Evolutionary conservation across 1,140 invertebrate genomes (phyloP), one percentile per base, ranked within the genome.

Genomic region (Atta texana): DNA sequence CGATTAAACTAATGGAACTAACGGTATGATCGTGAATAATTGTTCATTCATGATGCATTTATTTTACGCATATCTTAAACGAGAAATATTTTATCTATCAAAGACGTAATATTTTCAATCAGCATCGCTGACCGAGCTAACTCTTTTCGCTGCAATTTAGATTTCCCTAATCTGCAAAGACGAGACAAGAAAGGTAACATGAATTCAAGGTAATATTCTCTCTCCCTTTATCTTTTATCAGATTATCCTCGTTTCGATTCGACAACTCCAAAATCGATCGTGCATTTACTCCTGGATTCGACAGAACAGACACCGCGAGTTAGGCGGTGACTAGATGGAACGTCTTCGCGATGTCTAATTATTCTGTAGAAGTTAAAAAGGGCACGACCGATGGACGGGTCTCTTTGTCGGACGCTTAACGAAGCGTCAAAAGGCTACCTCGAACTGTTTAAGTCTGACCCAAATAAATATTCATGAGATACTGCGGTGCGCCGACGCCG

Each of bases 401-500:
- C 21, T 24, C 88, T 89, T 90, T 80, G 88, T 78, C 88, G 74
- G 24, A 3, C 8, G 74, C 51, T 44, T 90, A 91, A 91, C 90
- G 90, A 90, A 90, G 90, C 89, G 72, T 84, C 74, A 53, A 88
- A 84, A 82, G 57, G 86, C 59, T 59, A 85, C 74, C 81, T 88
- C 69, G 51, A 85, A 66, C 66, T 51, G 59, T 71, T 49, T 61
- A 68, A 90, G 89, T 84, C 81, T 91, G 87, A 87, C 77, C 82
- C 61, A 76, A 49, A 91, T 88, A 91, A 91, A 91, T 91, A 87
- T 91, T 91, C 85, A 91, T 87, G 80, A 72, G 28, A n/a, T 34
- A 31, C 66, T 12, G 44, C 44, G n/a, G 14, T 21, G 55, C 51
- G 28, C 71, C 63, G n/a, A 31, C 24, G 71, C 10, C 18, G 55